Evolutionary conservation across 2,888 invertebrate genomes (phyloP).

Genomic region (Slavum lentiscoides): DNA sequence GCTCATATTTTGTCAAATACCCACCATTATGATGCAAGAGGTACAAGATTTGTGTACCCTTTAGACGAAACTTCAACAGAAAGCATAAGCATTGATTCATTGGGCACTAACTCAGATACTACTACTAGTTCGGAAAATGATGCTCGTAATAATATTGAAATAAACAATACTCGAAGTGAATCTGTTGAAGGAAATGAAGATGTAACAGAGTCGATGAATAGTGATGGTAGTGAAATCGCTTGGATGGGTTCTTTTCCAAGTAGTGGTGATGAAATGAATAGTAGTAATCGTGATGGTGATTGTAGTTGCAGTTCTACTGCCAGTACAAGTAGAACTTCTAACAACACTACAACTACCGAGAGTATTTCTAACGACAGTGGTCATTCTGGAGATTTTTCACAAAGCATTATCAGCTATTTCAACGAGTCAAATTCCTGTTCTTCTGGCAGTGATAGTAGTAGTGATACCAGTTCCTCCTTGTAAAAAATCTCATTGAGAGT

Average conservation of each 20-base stretch:
- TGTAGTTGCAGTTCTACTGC: neutral
- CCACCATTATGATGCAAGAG: too few relatives aligned
- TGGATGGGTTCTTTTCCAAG: neutral
- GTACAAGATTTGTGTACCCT: too few relatives aligned
- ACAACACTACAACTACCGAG: too few relatives aligned
- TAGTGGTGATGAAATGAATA: neutral
- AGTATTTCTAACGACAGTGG: neutral
- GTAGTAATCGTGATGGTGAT: neutral
- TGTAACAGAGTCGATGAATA: neutral
- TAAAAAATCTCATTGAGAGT: slow-evolving; percentile 6
- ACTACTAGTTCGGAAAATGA: too few relatives aligned
- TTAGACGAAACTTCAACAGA: too few relatives aligned
- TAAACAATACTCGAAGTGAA: too few relatives aligned
- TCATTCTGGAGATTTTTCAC: neutral
- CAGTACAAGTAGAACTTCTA: too few relatives aligned
- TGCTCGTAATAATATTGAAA: too few relatives aligned
- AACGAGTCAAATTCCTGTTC: neutral
- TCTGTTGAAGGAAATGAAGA: too few relatives aligned
- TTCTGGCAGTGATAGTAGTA: neutral
- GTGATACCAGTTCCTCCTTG: slow-evolving; percentile 26
- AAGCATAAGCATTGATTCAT: neutral
- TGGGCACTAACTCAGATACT: too few relatives aligned
- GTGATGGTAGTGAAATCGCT: neutral
- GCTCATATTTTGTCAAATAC: too few relatives aligned
- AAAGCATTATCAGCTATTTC: neutral